phyloP scores from a whole-genome alignment of 2,888 invertebrate genomes.

The Cataglyphis livida region DNA sequence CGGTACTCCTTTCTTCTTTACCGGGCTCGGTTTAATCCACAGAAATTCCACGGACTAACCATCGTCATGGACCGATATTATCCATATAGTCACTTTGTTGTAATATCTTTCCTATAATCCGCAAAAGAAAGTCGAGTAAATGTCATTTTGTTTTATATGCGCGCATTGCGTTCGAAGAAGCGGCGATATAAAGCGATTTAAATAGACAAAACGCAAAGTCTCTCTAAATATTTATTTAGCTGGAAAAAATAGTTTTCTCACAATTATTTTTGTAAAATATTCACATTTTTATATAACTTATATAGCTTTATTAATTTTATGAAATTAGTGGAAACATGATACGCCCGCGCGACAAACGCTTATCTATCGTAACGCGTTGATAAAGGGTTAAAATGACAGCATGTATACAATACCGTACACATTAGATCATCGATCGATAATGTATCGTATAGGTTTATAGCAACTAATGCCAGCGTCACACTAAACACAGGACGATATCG shows the following conservation, averaged over 20 bases:
- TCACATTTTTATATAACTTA: neutral
- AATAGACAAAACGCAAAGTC: neutral
- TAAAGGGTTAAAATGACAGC: conserved; percentile 54
- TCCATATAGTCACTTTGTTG: conserved; percentile 26
- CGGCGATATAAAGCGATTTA: neutral
- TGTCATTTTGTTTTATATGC: neutral
- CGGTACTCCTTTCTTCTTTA: conserved; percentile 54
- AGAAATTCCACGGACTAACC: conserved; percentile 54
- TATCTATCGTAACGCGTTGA: conserved; percentile 50
- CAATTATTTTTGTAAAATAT: neutral
- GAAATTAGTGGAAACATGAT: conserved; percentile 30
- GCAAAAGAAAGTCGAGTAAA: conserved; percentile 9
- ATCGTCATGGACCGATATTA: conserved; percentile 34
- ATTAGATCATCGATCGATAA: conserved; percentile 52
- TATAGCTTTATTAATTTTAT: conserved; percentile 35
- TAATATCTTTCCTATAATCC: conserved; percentile 52
- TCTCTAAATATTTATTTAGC: neutral
- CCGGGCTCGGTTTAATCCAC: conserved; percentile 39
- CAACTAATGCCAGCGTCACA: conserved; percentile 45
- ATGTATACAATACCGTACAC: conserved; percentile 18
- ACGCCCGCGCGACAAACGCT: neutral
- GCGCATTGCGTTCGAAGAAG: neutral
- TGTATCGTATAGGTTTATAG: conserved; percentile 53
- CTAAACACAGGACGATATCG: conserved; percentile 48
- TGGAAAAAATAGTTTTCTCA: neutral